Conservation (phyloP, 1,140 invertebrate genomes). For the Bacillus rossius region DNA sequence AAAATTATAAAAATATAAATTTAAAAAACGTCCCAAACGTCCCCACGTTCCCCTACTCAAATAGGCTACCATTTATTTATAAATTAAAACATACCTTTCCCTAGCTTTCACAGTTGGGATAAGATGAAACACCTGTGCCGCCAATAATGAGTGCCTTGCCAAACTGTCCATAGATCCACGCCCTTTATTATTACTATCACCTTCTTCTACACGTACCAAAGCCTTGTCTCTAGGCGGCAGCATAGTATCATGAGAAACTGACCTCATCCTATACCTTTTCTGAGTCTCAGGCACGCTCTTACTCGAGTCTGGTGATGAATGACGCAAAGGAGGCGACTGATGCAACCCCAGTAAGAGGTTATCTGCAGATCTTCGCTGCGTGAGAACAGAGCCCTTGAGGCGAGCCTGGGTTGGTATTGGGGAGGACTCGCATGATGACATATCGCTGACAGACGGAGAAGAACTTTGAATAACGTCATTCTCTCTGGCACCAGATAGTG, state of each 20-base stretch:
- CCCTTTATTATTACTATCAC: background rate
- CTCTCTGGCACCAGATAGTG: too few species aligned
- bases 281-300: slow-evolving; percentile 3
- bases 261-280: background rate
- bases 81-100: slow-evolving; percentile 51
- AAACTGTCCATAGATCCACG: slow-evolving; percentile 59
- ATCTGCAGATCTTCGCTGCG: slow-evolving; percentile 38
- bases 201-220: background rate
- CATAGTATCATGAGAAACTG: slow-evolving; percentile 8
- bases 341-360: slow-evolving; percentile 21
- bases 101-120: slow-evolving; percentile 72
- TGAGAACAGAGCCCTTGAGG: slow-evolving; percentile 28
- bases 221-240: background rate
- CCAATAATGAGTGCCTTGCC: slow-evolving; percentile 63
- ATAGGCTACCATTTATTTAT: background rate
- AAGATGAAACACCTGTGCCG: slow-evolving; percentile 69
- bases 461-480: too few species aligned
- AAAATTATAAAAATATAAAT: too few species aligned
- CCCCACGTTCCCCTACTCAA: too few species aligned
- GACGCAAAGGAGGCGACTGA: background rate
- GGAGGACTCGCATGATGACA: slow-evolving; percentile 9
- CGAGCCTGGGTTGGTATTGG: slow-evolving; percentile 1
- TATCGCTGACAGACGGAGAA: slow-evolving; percentile 8
- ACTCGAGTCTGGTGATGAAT: slow-evolving; percentile 8
- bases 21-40: too few species aligned